A percentile compares a stretch with the other conserved stretches of the same genome.
These are phyloP conservation scores for Morus bassanus DNA, from an alignment of 2,797 vertebrate genomes.

Conservation along the genomic window DNA sequence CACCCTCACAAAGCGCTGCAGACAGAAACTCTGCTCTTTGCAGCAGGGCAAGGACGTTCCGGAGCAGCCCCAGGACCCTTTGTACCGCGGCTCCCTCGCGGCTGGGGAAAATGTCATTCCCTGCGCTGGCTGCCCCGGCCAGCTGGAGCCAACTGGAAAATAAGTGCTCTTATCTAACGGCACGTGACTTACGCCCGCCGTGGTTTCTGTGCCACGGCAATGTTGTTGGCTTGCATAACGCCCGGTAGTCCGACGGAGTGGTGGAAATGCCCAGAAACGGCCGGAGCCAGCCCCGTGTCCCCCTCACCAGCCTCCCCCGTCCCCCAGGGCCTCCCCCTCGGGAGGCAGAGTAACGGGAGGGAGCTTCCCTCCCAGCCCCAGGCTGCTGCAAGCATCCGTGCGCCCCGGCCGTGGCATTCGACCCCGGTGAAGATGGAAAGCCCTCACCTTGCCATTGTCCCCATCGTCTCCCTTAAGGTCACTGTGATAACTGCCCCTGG, in stretches of 20 bases:
- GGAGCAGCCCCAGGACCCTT: background rate
- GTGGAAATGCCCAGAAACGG: background rate
- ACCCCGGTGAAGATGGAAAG: background rate
- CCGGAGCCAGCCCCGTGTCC: background rate
- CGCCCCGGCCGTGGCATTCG: rapidly evolving
- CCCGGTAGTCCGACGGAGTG: background rate
- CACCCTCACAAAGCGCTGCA: no score
- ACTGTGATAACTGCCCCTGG: background rate
- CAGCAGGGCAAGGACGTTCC: background rate
- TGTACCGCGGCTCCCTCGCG: background rate
- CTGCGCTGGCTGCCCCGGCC: background rate
- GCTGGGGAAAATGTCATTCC: background rate
- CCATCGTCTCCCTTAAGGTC: background rate
- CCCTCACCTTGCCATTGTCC: background rate
- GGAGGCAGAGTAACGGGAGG: no score
- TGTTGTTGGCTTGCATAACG: rapidly evolving
- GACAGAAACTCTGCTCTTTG: no score
- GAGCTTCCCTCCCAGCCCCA: background rate
- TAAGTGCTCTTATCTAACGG: background rate
- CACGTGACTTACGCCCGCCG: background rate
- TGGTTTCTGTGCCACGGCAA: rapidly evolving
- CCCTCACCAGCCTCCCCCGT: background rate
- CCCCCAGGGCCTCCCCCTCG: rapidly evolving
- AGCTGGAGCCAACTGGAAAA: background rate
- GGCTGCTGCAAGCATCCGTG: background rate